These are phyloP conservation scores for Acanthococcus lagerstroemiae DNA, from an alignment of 2,888 invertebrate genomes.

Conservation along the genomic window DNA sequence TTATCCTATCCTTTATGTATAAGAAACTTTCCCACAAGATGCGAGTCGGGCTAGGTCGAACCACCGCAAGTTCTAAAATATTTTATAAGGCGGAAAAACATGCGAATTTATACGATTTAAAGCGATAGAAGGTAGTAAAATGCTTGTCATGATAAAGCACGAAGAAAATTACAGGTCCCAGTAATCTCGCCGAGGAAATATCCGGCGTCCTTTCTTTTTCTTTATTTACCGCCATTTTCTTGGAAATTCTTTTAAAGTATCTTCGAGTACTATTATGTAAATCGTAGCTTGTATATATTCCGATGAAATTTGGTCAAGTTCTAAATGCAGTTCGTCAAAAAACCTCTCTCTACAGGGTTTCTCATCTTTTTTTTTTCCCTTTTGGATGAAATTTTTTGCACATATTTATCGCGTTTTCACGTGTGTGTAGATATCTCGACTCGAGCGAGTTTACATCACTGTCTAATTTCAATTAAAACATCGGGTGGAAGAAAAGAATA, in stretches of 20 bases:
- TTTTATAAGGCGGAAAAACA: background rate
- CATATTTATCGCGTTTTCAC: too few relatives aligned
- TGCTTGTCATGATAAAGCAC: background rate
- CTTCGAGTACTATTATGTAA: slow-evolving; percentile 22
- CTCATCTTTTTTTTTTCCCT: background rate
- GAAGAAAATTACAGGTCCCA: background rate
- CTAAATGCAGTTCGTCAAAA: slow-evolving; percentile 10
- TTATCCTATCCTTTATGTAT: too few relatives aligned
- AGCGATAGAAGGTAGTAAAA: background rate
- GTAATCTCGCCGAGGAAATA: background rate
- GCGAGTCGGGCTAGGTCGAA: too few relatives aligned
- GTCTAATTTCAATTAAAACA: too few relatives aligned
- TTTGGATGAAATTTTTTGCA: too few relatives aligned
- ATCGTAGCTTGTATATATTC: slow-evolving; percentile 21
- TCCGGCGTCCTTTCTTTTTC: too few relatives aligned
- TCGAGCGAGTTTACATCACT: too few relatives aligned
- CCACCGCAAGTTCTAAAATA: too few relatives aligned
- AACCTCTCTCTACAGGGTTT: background rate
- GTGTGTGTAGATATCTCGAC: too few relatives aligned
- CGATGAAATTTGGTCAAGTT: slow-evolving; percentile 16
- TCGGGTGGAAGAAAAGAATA: too few relatives aligned
- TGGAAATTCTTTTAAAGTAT: slow-evolving; percentile 10
- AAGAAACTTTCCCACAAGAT: too few relatives aligned
- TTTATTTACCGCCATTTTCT: background rate
- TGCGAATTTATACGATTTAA: background rate